Evolutionary conservation across 2,888 invertebrate species (phyloP).

Genomic region (Glyphotaelius pellucidus): DNA sequence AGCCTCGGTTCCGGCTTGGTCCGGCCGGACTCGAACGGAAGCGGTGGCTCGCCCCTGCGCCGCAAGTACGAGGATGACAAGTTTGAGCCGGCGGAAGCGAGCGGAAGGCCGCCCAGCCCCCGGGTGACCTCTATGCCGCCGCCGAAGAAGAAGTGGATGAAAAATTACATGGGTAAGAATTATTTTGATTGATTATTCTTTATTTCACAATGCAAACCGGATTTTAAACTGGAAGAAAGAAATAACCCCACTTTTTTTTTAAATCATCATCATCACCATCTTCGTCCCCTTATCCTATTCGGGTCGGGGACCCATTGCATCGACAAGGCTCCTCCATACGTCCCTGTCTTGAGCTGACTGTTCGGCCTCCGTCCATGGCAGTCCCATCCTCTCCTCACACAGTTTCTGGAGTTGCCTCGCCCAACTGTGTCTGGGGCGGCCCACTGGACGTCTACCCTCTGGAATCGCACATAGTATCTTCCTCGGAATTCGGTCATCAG

Average conservation of each 20-base stretch:
- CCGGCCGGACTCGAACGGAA: conserved; percentile 17
- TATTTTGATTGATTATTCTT: background rate
- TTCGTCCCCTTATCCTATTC: too few species aligned
- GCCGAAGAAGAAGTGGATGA: conserved; percentile 87
- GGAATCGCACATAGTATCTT: too few species aligned
- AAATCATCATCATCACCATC: too few species aligned
- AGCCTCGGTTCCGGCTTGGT: background rate
- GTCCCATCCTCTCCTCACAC: too few species aligned
- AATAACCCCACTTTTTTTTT: background rate
- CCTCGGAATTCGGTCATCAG: too few species aligned
- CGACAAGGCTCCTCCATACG: too few species aligned
- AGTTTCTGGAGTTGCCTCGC: too few species aligned
- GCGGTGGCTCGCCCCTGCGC: conserved; percentile 30
- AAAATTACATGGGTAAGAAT: conserved; percentile 81
- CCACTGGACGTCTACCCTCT: too few species aligned
- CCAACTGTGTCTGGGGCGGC: too few species aligned
- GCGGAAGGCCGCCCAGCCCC: conserved; percentile 68
- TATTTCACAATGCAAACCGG: background rate
- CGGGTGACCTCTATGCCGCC: conserved; percentile 71
- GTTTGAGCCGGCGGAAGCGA: background rate
- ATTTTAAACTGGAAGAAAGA: background rate
- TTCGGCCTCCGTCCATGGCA: too few species aligned
- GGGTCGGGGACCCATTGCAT: too few species aligned
- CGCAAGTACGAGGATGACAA: conserved; percentile 67
- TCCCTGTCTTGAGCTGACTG: too few species aligned